Evolutionary conservation across 2,797 vertebrate species (phyloP), one percentile per base, ranked within the genome.

Genomic region (Phataginus tricuspis): DNA sequence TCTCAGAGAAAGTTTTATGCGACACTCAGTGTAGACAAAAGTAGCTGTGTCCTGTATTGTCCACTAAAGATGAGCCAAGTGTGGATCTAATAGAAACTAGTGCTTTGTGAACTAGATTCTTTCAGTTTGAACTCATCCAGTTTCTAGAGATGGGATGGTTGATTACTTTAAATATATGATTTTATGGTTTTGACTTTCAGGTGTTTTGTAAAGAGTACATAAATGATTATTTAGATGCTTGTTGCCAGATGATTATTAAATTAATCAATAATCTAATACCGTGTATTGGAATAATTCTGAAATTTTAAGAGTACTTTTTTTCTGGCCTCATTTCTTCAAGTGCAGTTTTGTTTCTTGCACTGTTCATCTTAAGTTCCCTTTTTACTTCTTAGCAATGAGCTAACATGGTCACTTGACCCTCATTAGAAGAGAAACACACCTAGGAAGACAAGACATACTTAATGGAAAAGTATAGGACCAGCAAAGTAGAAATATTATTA

Each of bases 311-410:
- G 29, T n/a, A 15, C 4, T 23, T 90, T 61, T 86, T 85, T 90
- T 31, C 34, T 51, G 27, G 8, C 49, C 34, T 64, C 15, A 8
- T 19, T 91, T 89, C 29, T 71, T 87, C 55, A 51, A 15, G 51
- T 37, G 10, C 15, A 68, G 10, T 85, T 31, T 95, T n/a, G 51
- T 64, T 91, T 94, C 53, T 77, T 93, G 2, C 11, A 74, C 15
- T 53, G 0, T 34, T 92, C 1, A 14, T 93, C 39, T 85, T 92
- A 57, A 34, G 63, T 91, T 57, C 71, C 6, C 51, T 91, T 69
- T 88, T 75, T 93, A 64, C 71, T 87, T 85, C 55, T 75, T 96
- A 93, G 45, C 94, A 37, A 94, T 72, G 21, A 97, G 18, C 49
- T 55, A 39, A 57, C 61, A 86, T 34, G 34, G 15, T 95, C 15